Base-by-base conservation (phyloP, 2,888 invertebrate species). In the Helicoverpa assulta region DNA sequence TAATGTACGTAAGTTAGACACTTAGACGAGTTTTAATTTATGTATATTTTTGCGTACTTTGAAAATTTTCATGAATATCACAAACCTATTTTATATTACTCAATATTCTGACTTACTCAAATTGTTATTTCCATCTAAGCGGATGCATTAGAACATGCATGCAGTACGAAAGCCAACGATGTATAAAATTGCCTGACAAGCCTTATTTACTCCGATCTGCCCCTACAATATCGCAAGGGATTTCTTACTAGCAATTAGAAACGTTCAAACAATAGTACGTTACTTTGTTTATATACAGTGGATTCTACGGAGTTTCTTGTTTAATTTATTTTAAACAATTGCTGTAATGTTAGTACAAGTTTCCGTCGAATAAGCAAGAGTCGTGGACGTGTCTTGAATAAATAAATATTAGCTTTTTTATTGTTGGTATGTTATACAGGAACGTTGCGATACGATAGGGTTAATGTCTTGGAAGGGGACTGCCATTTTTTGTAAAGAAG, bases 111-210 rank as follows among this genome's bases (percentile, higher is more conserved):
- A 0, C 40, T 3, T 14, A 3, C 40, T 12, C 10, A 10, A 12
- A 40, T 40, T 33, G 10, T 37, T 21, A 70, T 70, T 70, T 70
- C n/a, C 37, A 69, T 55, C 18, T 61, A 40, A 29, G 40, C 50
- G 6, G 26, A 4, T 58, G 68, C 43, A 18, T 37, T 40, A 58
- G 7, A 29, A 5, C 29, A 70, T 55, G 18, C 40, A 21, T 18
- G 8, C 33, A 18, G 18, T 29, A 50, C 12, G 21, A 21, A 55
- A 56, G 47, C 18, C 55, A 33, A 43, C 10, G 40, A 61, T 18
- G 55, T 43, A 70, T 61, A 51, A 61, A 33, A 70, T 70, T 60
- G 40, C 3, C 40, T 60, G 0, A 0, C 33, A 33, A 21, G 5
- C 18, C 12, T 47, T 59, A 55, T 26, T 67, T 50, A 6, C 47